A percentile compares a stretch with the other conserved stretches of the same genome.
These are phyloP conservation scores for Notothenia coriiceps DNA, from an alignment of 2,113 vertebrate species.

Conservation along the genomic window DNA sequence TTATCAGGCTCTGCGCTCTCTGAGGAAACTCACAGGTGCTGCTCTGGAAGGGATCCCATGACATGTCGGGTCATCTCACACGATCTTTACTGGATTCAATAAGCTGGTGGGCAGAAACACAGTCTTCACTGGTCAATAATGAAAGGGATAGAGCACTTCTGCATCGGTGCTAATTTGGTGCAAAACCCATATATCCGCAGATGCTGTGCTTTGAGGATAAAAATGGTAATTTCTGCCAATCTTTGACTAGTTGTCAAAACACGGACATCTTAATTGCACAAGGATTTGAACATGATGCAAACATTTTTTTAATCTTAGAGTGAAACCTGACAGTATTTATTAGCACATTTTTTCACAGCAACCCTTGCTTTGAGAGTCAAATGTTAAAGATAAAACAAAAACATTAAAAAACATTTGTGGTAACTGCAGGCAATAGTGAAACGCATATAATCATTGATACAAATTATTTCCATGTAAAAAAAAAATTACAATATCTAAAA, in stretches of 20 bases:
- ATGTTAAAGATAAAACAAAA: neutral
- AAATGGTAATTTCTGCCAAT: conserved; percentile 23
- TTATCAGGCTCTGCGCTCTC: conserved; percentile 65
- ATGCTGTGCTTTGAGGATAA: conserved; percentile 7
- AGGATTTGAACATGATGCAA: conserved; percentile 18
- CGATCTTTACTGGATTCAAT: conserved; percentile 69
- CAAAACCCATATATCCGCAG: neutral
- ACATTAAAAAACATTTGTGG: neutral
- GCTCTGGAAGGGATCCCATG: conserved; percentile 68
- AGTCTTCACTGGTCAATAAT: conserved; percentile 47
- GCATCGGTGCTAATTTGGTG: conserved; percentile 57
- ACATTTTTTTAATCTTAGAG: too few relatives aligned
- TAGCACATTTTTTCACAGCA: too few relatives aligned
- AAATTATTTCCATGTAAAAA: neutral
- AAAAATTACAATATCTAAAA: neutral
- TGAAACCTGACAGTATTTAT: too few relatives aligned
- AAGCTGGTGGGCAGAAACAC: conserved; percentile 59
- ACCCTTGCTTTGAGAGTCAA: neutral
- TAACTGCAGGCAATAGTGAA: neutral
- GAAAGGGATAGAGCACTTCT: conserved; percentile 56
- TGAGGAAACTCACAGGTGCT: conserved; percentile 73
- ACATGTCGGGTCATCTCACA: conserved; percentile 74
- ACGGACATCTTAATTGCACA: conserved; percentile 4
- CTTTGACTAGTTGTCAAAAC: conserved; percentile 5
- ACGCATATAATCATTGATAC: neutral